Evolutionary conservation across 2,888 invertebrate species (phyloP), one percentile per base, ranked within the genome.

Genomic region (Netelia inedita): DNA sequence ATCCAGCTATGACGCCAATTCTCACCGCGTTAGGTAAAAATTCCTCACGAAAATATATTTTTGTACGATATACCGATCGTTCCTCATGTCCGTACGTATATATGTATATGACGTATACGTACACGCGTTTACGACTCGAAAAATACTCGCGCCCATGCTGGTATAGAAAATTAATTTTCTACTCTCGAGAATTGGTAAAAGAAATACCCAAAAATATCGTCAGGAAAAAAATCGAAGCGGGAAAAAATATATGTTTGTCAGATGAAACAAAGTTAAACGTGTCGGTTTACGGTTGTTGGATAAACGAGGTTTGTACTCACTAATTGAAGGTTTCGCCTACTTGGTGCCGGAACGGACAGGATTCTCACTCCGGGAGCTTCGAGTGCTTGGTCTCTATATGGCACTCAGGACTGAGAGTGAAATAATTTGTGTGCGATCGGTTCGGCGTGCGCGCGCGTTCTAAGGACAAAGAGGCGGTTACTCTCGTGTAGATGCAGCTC

Each of bases 361-460:
- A 69, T 82, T 68, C 74, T 82, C 85, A 71, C 82, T 79, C 74
- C 35, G 71, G 28, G 71, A 53, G 63, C 69, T 82, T 74, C 71
- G 82, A 82, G 82, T 65, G 74, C 74, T 74, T 68, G 35, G 71
- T 82, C 71, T 35, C 71, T 35, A 6, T 35, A 35, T 78, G 74
- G 82, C 82, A 82, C 74, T 79, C 81, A 57, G 65, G 53, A 63
- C 35, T 61, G 65, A 16, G 53, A 21, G 50, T 46, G 69, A 71
- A 41, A 65, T 69, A 71, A 66, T 79, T 65, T 57, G 71, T 85
- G 78, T 78, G 43, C 69, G 85, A 65, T 75, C 79, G 68, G 81
- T 84, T 35, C 73, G 81, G 81, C 78, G 78, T 84, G 84, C 82
- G 85, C 85, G 85, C 85, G 85, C 82, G 78, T 65, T 85, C 65